Conservation (phyloP, 1,140 invertebrate genomes). For the Whitmania pigra region DNA sequence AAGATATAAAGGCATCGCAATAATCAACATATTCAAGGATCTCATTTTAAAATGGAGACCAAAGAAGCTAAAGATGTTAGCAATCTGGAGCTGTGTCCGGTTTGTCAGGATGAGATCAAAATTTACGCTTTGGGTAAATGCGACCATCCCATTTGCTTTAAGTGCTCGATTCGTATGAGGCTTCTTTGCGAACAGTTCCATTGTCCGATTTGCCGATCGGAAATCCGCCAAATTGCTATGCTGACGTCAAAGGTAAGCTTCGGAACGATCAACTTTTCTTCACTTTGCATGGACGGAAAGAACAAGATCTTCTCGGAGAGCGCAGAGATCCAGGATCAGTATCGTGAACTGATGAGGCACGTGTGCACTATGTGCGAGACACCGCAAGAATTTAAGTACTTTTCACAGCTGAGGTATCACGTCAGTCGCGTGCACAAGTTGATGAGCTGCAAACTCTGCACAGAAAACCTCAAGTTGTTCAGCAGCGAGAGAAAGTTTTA, state of each 20-base stretch:
- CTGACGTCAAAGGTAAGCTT: constrained; percentile 29
- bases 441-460: constrained; percentile 80
- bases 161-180: constrained; percentile 19
- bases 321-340: constrained; percentile 54
- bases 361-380: constrained; percentile 56
- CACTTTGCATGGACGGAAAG: constrained; percentile 49
- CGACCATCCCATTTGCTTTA: constrained; percentile 21
- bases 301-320: constrained; percentile 70
- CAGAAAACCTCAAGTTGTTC: constrained; percentile 83
- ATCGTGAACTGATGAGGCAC: constrained; percentile 62
- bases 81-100: background rate
- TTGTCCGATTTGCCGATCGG: constrained; percentile 20
- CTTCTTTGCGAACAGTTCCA: constrained; percentile 19
- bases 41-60: no score
- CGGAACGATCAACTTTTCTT: constrained; percentile 29
- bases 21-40: no score
- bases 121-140: constrained; percentile 18
- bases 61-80: no score
- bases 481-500: constrained; percentile 74
- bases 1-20: no score
- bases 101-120: constrained; percentile 18
- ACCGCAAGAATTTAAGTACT: constrained; percentile 52
- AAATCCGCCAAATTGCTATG: constrained; percentile 29
- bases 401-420: constrained; percentile 65
- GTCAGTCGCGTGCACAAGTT: constrained; percentile 68